phyloP scores from a whole-genome alignment of 2,113 vertebrate genomes.

The Notechis scutatus region DNA sequence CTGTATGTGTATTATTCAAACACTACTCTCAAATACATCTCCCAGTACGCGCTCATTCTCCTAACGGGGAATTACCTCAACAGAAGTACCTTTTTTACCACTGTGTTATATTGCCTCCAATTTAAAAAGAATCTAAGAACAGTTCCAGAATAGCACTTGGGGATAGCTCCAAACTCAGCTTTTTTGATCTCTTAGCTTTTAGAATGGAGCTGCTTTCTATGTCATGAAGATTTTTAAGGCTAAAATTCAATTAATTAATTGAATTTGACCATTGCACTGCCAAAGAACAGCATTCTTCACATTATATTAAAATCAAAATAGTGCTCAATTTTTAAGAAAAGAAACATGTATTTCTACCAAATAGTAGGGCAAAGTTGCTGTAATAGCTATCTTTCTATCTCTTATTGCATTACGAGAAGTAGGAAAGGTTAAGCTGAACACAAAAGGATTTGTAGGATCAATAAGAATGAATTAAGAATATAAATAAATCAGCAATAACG shows the following conservation, averaged over 20 bases:
- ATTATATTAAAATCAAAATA: background rate
- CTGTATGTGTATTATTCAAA: too few relatives aligned
- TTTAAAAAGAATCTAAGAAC: background rate
- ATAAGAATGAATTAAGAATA: background rate
- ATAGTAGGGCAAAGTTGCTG: background rate
- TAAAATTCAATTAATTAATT: background rate
- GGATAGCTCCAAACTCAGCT: background rate
- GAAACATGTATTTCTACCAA: background rate
- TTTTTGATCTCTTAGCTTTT: background rate
- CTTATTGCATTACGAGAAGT: background rate
- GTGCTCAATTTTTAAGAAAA: background rate
- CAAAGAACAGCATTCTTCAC: background rate
- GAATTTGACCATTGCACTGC: background rate
- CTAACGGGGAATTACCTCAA: too few relatives aligned
- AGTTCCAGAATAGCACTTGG: background rate
- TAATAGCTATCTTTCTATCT: background rate
- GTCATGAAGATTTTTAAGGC: background rate
- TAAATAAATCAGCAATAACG: background rate
- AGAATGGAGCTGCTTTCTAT: background rate
- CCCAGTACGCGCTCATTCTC: too few relatives aligned
- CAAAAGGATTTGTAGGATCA: background rate
- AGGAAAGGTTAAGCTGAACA: background rate
- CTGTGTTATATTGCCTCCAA: background rate
- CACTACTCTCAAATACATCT: too few relatives aligned
- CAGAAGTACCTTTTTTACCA: background rate